Evolutionary conservation across 2,797 vertebrate species (phyloP).

Genomic region (Hybognathus amarus): DNA sequence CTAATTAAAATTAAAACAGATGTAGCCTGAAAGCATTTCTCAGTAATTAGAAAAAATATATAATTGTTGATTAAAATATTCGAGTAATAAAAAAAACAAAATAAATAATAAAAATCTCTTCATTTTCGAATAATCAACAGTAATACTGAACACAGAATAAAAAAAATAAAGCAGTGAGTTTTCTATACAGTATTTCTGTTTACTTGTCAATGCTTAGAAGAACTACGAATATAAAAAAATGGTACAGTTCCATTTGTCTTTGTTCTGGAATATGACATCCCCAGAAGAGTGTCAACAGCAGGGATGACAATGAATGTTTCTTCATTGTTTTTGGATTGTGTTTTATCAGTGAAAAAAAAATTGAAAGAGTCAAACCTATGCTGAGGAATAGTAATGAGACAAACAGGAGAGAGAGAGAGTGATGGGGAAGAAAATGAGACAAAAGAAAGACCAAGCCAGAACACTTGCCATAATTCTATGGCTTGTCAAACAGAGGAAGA

Average conservation of each 20-base stretch:
- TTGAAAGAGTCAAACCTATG: neutral
- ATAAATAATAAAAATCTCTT: neutral
- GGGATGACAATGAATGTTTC: neutral
- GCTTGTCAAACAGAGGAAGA: slow-evolving; percentile 24
- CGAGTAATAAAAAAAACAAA: neutral
- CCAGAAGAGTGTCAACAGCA: slow-evolving; percentile 1
- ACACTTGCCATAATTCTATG: slow-evolving; percentile 32
- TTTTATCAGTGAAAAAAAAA: slow-evolving; percentile 22
- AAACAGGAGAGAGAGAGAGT: slow-evolving; percentile 17
- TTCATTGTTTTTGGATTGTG: slow-evolving; percentile 9
- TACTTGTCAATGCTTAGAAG: neutral
- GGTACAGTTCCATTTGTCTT: neutral
- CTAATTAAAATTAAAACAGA: neutral
- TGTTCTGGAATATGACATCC: neutral
- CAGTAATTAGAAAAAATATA: neutral
- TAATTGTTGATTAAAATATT: neutral
- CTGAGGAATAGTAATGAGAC: slow-evolving; percentile 5
- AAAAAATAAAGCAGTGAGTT: neutral
- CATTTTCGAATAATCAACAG: neutral
- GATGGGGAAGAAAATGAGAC: slow-evolving; percentile 20
- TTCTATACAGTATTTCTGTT: neutral
- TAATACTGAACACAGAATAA: neutral
- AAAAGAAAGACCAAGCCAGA: slow-evolving; percentile 6
- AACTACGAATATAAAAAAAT: neutral
- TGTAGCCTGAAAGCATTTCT: neutral